These are phyloP conservation scores for Ephestia elutella DNA, from an alignment of 1,140 invertebrate species.

Conservation along the genomic window DNA sequence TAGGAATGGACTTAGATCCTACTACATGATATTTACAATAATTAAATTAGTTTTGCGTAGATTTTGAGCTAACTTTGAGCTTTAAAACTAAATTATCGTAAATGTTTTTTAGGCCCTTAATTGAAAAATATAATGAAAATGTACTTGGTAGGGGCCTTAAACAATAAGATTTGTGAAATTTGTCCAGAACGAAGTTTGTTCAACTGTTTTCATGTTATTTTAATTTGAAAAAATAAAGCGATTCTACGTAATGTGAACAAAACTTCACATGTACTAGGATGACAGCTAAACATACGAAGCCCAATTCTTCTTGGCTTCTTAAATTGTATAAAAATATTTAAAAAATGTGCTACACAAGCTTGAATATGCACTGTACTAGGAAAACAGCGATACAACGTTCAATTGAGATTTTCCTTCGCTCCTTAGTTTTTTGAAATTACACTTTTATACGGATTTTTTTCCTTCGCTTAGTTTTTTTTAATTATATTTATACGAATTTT, in stretches of 20 bases:
- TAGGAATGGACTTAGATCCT: conserved; percentile 59
- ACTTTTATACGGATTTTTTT: too few species aligned
- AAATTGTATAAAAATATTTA: too few species aligned
- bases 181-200: not conserved
- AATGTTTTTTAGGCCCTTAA: conserved; percentile 19
- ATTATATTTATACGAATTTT: too few species aligned
- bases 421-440: too few species aligned
- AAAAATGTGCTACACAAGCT: too few species aligned
- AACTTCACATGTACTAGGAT: not conserved
- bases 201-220: too few species aligned
- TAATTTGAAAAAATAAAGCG: too few species aligned
- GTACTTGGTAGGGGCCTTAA: conserved; percentile 19
- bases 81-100: conserved; percentile 48
- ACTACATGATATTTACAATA: conserved; percentile 35
- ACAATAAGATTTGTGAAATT: too few species aligned
- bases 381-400: too few species aligned
- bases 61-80: conserved; percentile 69
- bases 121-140: conserved; percentile 19
- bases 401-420: too few species aligned
- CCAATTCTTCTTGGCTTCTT: not conserved
- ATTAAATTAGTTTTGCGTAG: conserved; percentile 39
- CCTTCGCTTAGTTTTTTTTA: too few species aligned
- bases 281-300: not conserved
- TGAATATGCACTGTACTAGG: too few species aligned
- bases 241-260: not conserved